phyloP scores from a whole-genome alignment of 2,888 invertebrate species.

The Junonia oenone region DNA sequence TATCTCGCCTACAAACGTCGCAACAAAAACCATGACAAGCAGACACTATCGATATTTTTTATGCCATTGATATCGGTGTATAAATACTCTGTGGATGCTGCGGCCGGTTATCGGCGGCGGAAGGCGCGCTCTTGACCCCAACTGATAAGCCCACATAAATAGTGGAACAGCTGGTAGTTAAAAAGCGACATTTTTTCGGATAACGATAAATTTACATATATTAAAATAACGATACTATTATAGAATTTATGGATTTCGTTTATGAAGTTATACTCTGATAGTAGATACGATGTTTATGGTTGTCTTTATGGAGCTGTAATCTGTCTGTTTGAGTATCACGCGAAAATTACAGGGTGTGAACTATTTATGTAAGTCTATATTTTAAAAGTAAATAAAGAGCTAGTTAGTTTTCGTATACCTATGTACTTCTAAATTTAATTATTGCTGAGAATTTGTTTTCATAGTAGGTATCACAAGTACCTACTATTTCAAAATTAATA shows the following conservation, averaged over 20 bases:
- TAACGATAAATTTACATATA: background rate
- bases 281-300: background rate
- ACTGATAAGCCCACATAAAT: slow-evolving; percentile 49
- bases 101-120: slow-evolving; percentile 52
- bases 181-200: background rate
- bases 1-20: slow-evolving; percentile 46
- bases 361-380: no score
- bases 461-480: no score
- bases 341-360: no score
- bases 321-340: no score
- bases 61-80: slow-evolving; percentile 36
- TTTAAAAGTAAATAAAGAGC: no score
- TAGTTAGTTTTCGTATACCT: no score
- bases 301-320: no score
- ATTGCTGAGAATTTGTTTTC: no score
- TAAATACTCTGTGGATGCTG: slow-evolving; percentile 63
- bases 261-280: background rate
- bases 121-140: slow-evolving; percentile 74
- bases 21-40: slow-evolving; percentile 41
- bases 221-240: background rate
- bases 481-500: no score
- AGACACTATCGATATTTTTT: slow-evolving; percentile 37
- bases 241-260: background rate
- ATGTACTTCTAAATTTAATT: no score
- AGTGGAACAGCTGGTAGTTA: slow-evolving; percentile 45